Base-by-base conservation (phyloP, 1,140 invertebrate species). In the Eciton burchellii region DNA sequence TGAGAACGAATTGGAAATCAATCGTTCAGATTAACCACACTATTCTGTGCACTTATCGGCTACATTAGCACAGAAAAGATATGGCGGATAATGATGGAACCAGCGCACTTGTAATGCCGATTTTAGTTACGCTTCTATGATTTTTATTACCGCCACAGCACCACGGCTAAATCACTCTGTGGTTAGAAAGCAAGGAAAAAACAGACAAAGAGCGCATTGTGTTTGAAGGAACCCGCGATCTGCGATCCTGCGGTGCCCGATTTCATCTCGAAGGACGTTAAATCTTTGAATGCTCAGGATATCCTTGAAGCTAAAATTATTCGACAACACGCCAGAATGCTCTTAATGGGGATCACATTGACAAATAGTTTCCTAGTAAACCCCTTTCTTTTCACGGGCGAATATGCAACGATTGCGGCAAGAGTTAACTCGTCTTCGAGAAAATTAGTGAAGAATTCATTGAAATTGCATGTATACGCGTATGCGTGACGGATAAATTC, bases 91-190 rank as follows among this genome's bases (percentile, higher is more conserved):
- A 70, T 49, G 14, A 14, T n/a, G 57, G 21, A 14, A 49, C 4
- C 49, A 41, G 6, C 3, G 41, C 19, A 26, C n/a, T 73, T 41
- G 68, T 73, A 81, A 73, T 5, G 43, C n/a, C 24, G 35, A 72
- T 73, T 73, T 81, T 60, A 81, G 49, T 4, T 24, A 73, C 45
- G 14, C 19, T 52, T 81, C 43, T 59, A 71, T 81, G 68, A 81
- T 73, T 60, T 81, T 81, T 81, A 81, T 73, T 73, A 29, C 19
- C 43, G 26, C 45, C 11, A 26, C 77, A 29, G 24, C 16, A 21
- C 35, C n/a, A 16, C 35, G 26, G 14, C 41, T 60, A 81, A 81
- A 73, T 73, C 12, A 66, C 12, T 60, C 4, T 3, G 74, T 24
- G 41, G 52, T 43, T 81, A 16, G 43, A 73, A 60, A 81, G 49